These are phyloP conservation scores for Falco novaeseelandiae DNA, from an alignment of 2,797 vertebrate genomes.

Conservation along the genomic window DNA sequence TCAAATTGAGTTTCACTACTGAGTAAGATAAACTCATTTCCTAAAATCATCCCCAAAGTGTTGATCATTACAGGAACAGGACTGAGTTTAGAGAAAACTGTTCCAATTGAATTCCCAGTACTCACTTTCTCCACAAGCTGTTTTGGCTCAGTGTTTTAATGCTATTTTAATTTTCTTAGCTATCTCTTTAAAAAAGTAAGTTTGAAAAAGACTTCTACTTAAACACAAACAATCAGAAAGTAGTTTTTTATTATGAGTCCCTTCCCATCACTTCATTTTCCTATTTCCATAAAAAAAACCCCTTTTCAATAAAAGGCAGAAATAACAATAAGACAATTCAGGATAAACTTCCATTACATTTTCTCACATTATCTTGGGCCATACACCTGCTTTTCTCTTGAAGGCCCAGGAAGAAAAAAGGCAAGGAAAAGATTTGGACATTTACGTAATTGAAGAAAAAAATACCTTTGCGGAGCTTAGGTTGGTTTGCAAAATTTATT, in stretches of 20 bases:
- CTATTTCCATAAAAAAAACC: background rate
- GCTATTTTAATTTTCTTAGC: slow-evolving; percentile 9
- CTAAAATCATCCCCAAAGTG: slow-evolving; percentile 31
- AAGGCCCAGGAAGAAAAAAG: background rate
- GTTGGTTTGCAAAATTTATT: background rate
- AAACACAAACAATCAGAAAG: slow-evolving; percentile 5
- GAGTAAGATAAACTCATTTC: slow-evolving; percentile 36
- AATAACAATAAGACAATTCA: background rate
- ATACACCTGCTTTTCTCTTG: background rate
- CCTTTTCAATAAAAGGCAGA: background rate
- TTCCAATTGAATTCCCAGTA: background rate
- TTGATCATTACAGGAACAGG: slow-evolving; percentile 29
- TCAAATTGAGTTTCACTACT: slow-evolving; percentile 21
- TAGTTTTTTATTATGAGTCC: background rate
- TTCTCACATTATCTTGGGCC: background rate
- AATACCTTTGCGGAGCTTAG: background rate
- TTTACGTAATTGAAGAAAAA: background rate
- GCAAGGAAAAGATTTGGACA: background rate
- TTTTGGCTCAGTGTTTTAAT: background rate
- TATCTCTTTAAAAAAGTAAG: background rate
- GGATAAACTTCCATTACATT: background rate
- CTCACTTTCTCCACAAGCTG: slow-evolving; percentile 7
- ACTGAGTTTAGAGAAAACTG: slow-evolving; percentile 21
- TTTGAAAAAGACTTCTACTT: background rate
- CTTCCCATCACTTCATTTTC: background rate